Percentiles rank a stretch among this genome's conserved stretches.
Conservation (phyloP, 2,797 vertebrate genomes). For the Gymnodraco acuticeps region DNA sequence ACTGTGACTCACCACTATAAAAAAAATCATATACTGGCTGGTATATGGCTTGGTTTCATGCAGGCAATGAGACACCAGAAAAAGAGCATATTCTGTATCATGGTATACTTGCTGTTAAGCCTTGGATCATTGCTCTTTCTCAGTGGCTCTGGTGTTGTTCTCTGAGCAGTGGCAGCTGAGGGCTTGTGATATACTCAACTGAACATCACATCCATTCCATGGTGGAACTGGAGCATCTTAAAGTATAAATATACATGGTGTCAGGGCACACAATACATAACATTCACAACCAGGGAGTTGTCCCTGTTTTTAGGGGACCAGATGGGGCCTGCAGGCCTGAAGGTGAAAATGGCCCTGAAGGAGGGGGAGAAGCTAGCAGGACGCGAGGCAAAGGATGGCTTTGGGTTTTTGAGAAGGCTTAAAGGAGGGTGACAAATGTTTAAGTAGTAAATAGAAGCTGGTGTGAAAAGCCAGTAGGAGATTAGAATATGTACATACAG, state of each 20-base stretch:
- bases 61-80: not conserved
- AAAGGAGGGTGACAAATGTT: slow-evolving; percentile 22
- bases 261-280: not conserved
- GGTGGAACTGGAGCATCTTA: slow-evolving; percentile 4
- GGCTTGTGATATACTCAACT: not conserved
- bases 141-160: not conserved
- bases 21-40: slow-evolving; percentile 17
- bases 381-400: not conserved
- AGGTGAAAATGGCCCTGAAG: slow-evolving; percentile 18
- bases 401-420: slow-evolving; percentile 15
- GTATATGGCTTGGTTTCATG: not conserved
- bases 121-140: not conserved
- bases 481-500: slow-evolving; percentile 14
- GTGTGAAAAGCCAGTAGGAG: slow-evolving; percentile 17
- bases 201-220: slow-evolving; percentile 8
- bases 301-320: slow-evolving; percentile 10
- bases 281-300: slow-evolving; percentile 14
- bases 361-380: slow-evolving; percentile 3
- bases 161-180: not conserved
- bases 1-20: slow-evolving; percentile 26
- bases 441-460: slow-evolving; percentile 10
- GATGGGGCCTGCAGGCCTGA: not conserved
- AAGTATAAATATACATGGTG: slow-evolving; percentile 8
- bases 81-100: not conserved
- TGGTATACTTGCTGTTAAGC: not conserved